A percentile compares a stretch with the other conserved stretches of the same genome.
Evolutionary conservation across 2,888 invertebrate species (phyloP).

Genomic region (Pollenia angustigena): DNA sequence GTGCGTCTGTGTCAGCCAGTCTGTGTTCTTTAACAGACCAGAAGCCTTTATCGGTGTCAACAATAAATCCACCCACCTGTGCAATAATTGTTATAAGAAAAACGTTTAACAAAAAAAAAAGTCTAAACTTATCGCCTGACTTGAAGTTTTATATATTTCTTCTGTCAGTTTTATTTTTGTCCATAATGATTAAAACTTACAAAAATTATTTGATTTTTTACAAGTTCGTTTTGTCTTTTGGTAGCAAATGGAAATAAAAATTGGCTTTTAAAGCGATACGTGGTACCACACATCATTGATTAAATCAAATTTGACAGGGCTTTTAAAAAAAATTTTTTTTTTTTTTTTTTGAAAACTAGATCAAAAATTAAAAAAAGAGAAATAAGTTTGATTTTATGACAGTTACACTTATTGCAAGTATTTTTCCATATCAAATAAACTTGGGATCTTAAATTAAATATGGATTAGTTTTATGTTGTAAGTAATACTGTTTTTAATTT

Average conservation of each 20-base stretch:
- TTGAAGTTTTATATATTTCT: slow-evolving; percentile 62
- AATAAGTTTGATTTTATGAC: slow-evolving; percentile 12
- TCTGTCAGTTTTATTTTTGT: slow-evolving; percentile 58
- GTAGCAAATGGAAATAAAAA: slow-evolving; percentile 39
- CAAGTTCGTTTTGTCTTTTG: background rate
- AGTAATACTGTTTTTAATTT: no score
- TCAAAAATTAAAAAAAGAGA: background rate
- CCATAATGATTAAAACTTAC: slow-evolving; percentile 44
- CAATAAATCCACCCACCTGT: slow-evolving; percentile 76
- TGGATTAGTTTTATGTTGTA: no score
- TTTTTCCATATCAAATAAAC: background rate
- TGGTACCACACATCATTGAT: slow-evolving; percentile 56
- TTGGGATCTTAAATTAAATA: background rate
- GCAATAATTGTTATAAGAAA: slow-evolving; percentile 51
- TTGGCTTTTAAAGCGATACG: slow-evolving; percentile 51
- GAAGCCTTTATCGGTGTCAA: slow-evolving; percentile 75
- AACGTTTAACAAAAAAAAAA: slow-evolving; percentile 45
- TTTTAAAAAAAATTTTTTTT: slow-evolving; percentile 37
- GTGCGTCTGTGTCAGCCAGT: slow-evolving; percentile 26
- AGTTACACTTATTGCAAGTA: slow-evolving; percentile 2
- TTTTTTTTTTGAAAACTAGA: slow-evolving; percentile 23
- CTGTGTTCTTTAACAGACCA: slow-evolving; percentile 61
- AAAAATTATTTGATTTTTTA: slow-evolving; percentile 28
- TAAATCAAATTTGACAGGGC: slow-evolving; percentile 63
- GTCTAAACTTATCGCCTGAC: slow-evolving; percentile 58